Evolutionary conservation across 2,113 vertebrate genomes (phyloP).

Genomic region (Hippocampus abdominalis): DNA sequence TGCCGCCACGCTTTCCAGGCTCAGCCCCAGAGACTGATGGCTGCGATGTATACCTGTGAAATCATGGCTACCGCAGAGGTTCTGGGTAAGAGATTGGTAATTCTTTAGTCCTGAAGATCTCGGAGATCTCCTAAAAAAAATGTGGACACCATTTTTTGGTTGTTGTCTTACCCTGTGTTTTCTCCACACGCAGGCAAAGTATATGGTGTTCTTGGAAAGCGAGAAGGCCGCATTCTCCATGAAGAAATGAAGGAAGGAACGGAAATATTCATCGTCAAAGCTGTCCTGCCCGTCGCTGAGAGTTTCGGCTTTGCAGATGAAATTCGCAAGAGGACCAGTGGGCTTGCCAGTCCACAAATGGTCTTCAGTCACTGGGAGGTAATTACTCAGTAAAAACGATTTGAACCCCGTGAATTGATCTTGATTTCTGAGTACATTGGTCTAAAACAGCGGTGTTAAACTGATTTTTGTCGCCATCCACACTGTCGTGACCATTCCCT

Average conservation of each 20-base stretch:
- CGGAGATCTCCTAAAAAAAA: not conserved
- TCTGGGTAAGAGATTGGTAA: constrained; percentile 80
- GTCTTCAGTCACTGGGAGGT: constrained; percentile 99
- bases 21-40: constrained; percentile 90
- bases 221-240: constrained; percentile 89
- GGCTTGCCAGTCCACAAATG: constrained; percentile 93
- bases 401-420: not conserved
- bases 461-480: no score
- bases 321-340: constrained; percentile 93
- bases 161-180: not conserved
- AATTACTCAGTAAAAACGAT: constrained; percentile 12
- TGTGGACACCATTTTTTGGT: not conserved
- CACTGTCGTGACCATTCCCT: no score
- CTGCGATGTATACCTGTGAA: constrained; percentile 95
- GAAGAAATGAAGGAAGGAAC: constrained; percentile 99
- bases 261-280: constrained; percentile 92
- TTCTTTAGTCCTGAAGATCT: not conserved
- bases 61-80: constrained; percentile 95
- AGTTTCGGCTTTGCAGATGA: constrained; percentile 98
- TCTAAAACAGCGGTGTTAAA: no score
- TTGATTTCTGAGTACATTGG: not conserved
- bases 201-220: constrained; percentile 87
- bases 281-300: constrained; percentile 90
- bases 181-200: constrained; percentile 78
- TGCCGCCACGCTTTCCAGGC: constrained; percentile 88